Evolutionary conservation across 2,113 vertebrate species (phyloP), one percentile per base, ranked within the genome.

Genomic region (Gallinago paraguaiae): DNA sequence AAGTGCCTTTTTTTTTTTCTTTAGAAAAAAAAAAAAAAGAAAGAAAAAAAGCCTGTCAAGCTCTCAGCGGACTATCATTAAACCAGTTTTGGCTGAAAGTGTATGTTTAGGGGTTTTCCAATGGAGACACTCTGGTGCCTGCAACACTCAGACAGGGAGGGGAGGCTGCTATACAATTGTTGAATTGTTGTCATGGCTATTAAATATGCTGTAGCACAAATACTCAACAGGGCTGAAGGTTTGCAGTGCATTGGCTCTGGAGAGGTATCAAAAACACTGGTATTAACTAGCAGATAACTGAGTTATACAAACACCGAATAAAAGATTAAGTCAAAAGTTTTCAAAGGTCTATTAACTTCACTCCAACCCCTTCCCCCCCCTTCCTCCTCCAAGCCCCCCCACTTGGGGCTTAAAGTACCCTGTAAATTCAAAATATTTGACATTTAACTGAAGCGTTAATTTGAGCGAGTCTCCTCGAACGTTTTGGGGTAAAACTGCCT

Each of bases 101-200:
- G 94, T 94, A 76, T 94, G 93, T 96, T 95, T 95, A 96, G 93
- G 97, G 95, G 97, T 96, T 97, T 97, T 97, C 96, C 97, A 97
- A 95, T 43, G 93, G 96, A 98, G 97, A 98, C 97, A 97, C 95
- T 93, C 96, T 98, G 98, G 97, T 98, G 97, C 97, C 97, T 97
- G 77, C 82, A 90, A 96, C 93, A 95, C 93, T 97, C 96, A 96
- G 98, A 95, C 98, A 96, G 89, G 95, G 93, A 97, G 96, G 96
- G 97, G 79, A 98, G 97, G 95, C 97, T 98, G 96, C 97, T 91
- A 89, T 97, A 97, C 96, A 97, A 98, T 97, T 98, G 97, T 97
- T 98, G 97, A 98, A 97, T 97, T 98, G 98, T 98, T 98, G 97
- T 98, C 97, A 98, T 92, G 95, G 98, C 97, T 98, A 97, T 98